Percentiles rank a stretch among this genome's conserved stretches.
Evolutionary conservation across 2,888 invertebrate species (phyloP).

Genomic region (Polydrusus cervinus): DNA sequence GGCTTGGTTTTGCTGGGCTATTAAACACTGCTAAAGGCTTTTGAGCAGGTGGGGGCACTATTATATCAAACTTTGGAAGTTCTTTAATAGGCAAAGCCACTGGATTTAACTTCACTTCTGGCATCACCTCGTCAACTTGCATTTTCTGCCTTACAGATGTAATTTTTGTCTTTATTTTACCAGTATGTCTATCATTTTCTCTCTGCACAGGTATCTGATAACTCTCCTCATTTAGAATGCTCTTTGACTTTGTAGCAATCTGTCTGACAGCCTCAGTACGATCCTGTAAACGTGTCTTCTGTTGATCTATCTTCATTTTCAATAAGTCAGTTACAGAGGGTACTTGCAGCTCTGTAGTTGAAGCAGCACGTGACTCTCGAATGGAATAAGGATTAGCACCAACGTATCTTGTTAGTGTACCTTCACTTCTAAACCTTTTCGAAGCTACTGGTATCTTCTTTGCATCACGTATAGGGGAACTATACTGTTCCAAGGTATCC

Average conservation of each 20-base stretch:
- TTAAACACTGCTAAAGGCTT: conserved; percentile 2
- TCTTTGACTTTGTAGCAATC: conserved; percentile 75
- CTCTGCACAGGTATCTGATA: conserved; percentile 61
- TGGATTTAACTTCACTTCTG: conserved; percentile 73
- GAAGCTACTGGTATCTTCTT: conserved; percentile 80
- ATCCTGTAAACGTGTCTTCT: conserved; percentile 75
- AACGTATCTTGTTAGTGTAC: conserved; percentile 63
- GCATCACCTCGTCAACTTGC: conserved; percentile 67
- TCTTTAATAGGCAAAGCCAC: conserved; percentile 75
- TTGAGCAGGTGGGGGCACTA: conserved; percentile 65
- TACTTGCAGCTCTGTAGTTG: conserved; percentile 74
- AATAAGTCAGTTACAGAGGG: conserved; percentile 79
- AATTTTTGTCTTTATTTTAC: conserved; percentile 71
- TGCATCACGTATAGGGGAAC: conserved; percentile 86
- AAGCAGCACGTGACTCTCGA: conserved; percentile 60
- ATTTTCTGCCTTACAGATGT: conserved; percentile 60
- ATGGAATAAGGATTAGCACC: conserved; percentile 66
- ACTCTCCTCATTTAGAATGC: conserved; percentile 65
- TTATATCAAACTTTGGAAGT: conserved; percentile 75
- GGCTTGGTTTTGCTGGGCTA: background rate
- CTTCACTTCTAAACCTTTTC: conserved; percentile 61
- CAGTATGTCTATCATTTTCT: conserved; percentile 67
- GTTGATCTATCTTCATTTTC: conserved; percentile 71
- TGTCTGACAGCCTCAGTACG: conserved; percentile 78
- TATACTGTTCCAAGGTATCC: conserved; percentile 86